Base-by-base conservation (phyloP, 2,888 invertebrate genomes). In the Linnaemya vulpina region DNA sequence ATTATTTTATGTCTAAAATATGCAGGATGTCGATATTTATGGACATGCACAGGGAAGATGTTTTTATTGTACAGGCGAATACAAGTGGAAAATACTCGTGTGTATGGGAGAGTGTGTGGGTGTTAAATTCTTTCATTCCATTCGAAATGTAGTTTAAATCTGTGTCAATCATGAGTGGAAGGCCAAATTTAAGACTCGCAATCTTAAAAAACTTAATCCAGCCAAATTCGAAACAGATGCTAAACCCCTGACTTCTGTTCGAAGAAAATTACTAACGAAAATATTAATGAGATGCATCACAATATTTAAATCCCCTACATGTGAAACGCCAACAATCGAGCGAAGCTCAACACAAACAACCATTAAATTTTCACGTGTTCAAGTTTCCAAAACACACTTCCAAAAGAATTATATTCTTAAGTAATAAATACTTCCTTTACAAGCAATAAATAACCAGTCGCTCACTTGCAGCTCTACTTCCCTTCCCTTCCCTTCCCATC, bases 1-100 rank as follows among this genome's bases (percentile, higher is more conserved):
- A 53, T 40, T 51, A 65, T 22, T 74, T 60, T 73, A 60, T 62
- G 38, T 20, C 30, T 10, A 3, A 49, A 60, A 49, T 17, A 71
- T 60, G 30, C 60, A 63, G 2, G 2, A 30, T 60, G 11, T 17
- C 17, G 5, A 5, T 51, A 51, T 51, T 51, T 51, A 51, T 51
- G 20, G 51, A 9, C 51, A 51, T 20, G 20, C 10, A 51, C 17
- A 17, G 8, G 20, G 51, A 20, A 7, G 51, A 51, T 17, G 4
- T 17, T 17, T 17, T 17, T 51, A 20, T 20, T 10, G 17, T 20
- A 20, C 17, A 46, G 3, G 46, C 15, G 11, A 1, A 8, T 8
- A 11, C 9, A 8, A 3, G 10, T 40, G 40, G 40, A 3, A 30
- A 2, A 30, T 30, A 30, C 30, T 3, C 30, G 5, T 30, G 5